These are phyloP conservation scores for Coracias cyanogaster DNA, from an alignment of 2,797 vertebrate species.

Conservation along the genomic window DNA sequence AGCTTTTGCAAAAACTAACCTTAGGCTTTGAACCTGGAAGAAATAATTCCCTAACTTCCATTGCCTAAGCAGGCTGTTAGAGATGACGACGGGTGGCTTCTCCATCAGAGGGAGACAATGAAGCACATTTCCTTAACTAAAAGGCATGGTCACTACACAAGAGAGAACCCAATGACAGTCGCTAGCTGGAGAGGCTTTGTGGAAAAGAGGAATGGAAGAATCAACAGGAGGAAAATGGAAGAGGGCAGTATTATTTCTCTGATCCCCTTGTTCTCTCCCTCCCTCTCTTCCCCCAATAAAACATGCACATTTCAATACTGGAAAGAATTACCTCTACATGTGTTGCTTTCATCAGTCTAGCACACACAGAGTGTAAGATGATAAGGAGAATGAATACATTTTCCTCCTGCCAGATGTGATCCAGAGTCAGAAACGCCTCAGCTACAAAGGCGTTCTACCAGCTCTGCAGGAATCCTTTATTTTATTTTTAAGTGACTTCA, in stretches of 20 bases:
- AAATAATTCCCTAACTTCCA: background rate
- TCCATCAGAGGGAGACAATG: background rate
- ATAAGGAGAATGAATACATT: background rate
- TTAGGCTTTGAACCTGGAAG: background rate
- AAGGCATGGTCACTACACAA: background rate
- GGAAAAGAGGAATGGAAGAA: background rate
- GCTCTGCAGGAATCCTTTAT: background rate
- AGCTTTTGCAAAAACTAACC: background rate
- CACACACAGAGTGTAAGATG: background rate
- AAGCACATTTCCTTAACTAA: background rate
- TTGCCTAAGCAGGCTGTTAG: background rate
- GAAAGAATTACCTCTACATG: background rate
- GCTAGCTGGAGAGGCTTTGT: background rate
- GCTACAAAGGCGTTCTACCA: background rate
- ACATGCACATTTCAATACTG: background rate
- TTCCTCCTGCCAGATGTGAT: background rate
- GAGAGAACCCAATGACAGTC: background rate
- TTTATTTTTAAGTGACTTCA: slow-evolving; percentile 47
- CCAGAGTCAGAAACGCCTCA: background rate
- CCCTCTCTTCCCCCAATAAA: background rate
- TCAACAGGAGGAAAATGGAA: background rate
- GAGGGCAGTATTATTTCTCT: background rate
- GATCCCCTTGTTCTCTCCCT: background rate
- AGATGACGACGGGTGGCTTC: background rate
- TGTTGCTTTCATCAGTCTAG: background rate